These are phyloP conservation scores for Glyphotaelius pellucidus DNA, from an alignment of 2,888 invertebrate species.

Conservation along the genomic window DNA sequence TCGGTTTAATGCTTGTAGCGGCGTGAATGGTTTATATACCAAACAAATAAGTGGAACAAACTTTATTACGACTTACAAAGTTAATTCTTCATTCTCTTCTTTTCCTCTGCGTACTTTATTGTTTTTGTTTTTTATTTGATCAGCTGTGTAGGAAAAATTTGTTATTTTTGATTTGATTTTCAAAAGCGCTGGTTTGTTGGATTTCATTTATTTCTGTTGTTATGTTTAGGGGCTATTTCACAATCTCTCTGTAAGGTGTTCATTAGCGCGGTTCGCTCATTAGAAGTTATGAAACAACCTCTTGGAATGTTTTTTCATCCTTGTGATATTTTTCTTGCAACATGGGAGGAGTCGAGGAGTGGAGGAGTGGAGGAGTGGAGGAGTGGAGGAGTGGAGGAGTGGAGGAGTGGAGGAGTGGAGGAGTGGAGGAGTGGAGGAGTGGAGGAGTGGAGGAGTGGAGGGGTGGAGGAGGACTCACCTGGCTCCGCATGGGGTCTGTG, in stretches of 20 bases:
- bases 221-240: too few species aligned
- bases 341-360: too few species aligned
- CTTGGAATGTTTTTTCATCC: too few species aligned
- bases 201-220: neutral
- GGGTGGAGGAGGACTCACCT: constrained; percentile 75
- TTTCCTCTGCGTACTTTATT: neutral
- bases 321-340: too few species aligned
- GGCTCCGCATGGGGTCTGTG: constrained; percentile 93
- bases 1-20: neutral
- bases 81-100: neutral
- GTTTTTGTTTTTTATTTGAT: neutral
- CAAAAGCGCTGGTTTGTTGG: neutral
- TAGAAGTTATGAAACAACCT: too few species aligned
- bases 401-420: neutral
- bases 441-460: neutral
- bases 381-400: neutral
- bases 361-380: too few species aligned
- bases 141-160: neutral
- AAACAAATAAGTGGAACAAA: neutral
- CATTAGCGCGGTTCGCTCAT: too few species aligned
- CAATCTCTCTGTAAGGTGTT: too few species aligned
- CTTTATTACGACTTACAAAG: neutral
- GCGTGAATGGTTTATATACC: neutral
- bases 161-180: neutral
- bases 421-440: neutral